phyloP scores from a whole-genome alignment of 1,140 invertebrate species.

The Zophobas atratus region DNA sequence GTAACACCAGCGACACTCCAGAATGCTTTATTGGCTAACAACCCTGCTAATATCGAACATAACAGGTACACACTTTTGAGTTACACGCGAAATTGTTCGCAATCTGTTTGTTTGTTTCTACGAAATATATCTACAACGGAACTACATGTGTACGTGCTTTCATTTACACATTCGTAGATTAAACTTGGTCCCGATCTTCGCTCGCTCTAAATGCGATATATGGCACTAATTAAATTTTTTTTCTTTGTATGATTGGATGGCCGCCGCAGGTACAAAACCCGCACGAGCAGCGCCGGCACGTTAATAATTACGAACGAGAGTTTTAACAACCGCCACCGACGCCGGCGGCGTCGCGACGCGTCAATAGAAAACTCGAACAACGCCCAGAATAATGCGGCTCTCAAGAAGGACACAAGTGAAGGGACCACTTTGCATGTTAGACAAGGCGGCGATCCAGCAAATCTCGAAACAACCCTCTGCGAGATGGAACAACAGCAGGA shows the following conservation, averaged over 20 bases:
- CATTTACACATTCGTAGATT: no score
- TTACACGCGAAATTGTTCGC: no score
- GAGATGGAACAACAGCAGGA: slow-evolving; percentile 12
- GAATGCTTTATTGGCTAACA: slow-evolving; percentile 50
- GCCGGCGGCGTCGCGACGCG: slow-evolving; percentile 48
- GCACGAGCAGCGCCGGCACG: slow-evolving; percentile 70
- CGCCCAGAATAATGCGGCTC: slow-evolving; percentile 40
- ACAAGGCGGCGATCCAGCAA: slow-evolving; percentile 6
- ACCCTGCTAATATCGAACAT: slow-evolving; percentile 52
- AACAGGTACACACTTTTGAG: slow-evolving; percentile 10
- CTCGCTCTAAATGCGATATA: no score
- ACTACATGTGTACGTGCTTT: no score
- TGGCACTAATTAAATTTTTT: no score
- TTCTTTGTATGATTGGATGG: neutral
- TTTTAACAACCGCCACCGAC: slow-evolving; percentile 64
- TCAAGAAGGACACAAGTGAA: slow-evolving; percentile 19
- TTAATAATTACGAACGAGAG: slow-evolving; percentile 69
- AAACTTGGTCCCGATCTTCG: no score
- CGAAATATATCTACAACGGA: no score
- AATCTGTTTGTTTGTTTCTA: no score
- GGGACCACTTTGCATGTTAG: slow-evolving; percentile 9
- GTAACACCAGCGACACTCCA: slow-evolving; percentile 50
- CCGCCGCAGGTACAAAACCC: slow-evolving; percentile 65
- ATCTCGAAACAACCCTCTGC: neutral
- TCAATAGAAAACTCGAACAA: slow-evolving; percentile 46